Conservation (phyloP, 1,140 invertebrate species). For the Drosophila trapezifrons region DNA sequence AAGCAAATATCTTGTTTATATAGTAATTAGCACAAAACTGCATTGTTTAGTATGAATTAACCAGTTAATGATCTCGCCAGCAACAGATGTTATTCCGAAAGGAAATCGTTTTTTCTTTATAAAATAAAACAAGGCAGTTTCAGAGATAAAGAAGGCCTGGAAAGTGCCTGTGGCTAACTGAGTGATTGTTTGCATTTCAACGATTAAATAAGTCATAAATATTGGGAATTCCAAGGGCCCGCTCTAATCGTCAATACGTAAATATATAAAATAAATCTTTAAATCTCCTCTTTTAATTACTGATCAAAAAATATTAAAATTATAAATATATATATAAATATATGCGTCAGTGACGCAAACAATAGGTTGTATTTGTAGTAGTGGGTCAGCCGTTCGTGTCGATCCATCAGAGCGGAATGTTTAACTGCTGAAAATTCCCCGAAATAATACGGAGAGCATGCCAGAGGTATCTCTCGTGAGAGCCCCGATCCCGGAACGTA, state of each 20-base stretch:
- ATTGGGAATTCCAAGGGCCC: too few species aligned
- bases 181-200: too few species aligned
- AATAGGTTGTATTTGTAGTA: not conserved
- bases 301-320: too few species aligned
- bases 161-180: not conserved
- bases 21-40: slow-evolving; percentile 9
- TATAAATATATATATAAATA: too few species aligned
- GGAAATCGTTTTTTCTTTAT: not conserved
- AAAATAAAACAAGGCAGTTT: not conserved
- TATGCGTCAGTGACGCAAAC: slow-evolving; percentile 22
- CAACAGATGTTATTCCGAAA: not conserved
- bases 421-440: slow-evolving; percentile 45
- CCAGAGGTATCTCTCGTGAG: not conserved
- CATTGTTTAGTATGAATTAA: slow-evolving; percentile 9
- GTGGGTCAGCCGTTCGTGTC: not conserved
- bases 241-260: too few species aligned
- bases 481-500: slow-evolving; percentile 27
- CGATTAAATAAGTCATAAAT: too few species aligned
- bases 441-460: not conserved
- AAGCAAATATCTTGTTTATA: not conserved
- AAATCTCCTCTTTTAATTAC: too few species aligned
- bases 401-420: slow-evolving; percentile 13
- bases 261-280: not conserved
- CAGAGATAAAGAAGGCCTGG: too few species aligned
- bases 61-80: not conserved